Percentiles rank a stretch among this genome's conserved stretches.
phyloP scores from a whole-genome alignment of 2,113 vertebrate genomes.

The Myiagra hebetior region DNA sequence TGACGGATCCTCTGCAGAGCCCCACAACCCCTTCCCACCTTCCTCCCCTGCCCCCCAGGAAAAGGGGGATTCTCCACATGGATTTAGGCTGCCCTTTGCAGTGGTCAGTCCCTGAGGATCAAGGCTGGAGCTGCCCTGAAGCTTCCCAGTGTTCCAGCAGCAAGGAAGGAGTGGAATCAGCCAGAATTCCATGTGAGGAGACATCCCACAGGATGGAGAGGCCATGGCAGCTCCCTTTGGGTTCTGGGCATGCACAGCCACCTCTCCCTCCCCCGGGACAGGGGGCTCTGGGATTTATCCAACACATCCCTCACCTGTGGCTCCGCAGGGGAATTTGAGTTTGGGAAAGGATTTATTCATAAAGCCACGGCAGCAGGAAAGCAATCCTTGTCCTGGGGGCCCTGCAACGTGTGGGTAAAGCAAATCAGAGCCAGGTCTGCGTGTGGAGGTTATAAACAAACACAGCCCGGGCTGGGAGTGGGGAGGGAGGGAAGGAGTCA shows the following conservation, averaged over 20 bases:
- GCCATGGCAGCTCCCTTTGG: neutral
- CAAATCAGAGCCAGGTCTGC: constrained; percentile 28
- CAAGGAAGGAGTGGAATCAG: fast-evolving
- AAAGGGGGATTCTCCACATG: fast-evolving
- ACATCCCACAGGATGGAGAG: fast-evolving
- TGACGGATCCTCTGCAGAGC: neutral
- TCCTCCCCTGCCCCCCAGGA: neutral
- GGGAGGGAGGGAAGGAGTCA: neutral
- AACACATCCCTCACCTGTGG: neutral
- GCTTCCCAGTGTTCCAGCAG: neutral
- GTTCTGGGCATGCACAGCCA: neutral
- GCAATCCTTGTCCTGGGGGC: constrained; percentile 29
- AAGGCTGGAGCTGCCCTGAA: neutral
- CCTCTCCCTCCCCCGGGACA: neutral
- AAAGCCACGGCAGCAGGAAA: constrained; percentile 9
- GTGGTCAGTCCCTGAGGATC: fast-evolving
- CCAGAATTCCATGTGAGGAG: neutral
- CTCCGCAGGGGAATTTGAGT: neutral
- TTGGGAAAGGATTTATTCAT: constrained; percentile 47
- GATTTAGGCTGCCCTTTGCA: neutral
- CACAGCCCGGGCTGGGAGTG: neutral
- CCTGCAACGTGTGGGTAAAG: constrained; percentile 11
- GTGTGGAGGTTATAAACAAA: constrained; percentile 24
- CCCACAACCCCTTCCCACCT: neutral
- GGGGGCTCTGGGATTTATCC: neutral